Evolutionary conservation across 2,797 vertebrate genomes (phyloP), one percentile per base, ranked within the genome.

Genomic region (Glyptemys insculpta): DNA sequence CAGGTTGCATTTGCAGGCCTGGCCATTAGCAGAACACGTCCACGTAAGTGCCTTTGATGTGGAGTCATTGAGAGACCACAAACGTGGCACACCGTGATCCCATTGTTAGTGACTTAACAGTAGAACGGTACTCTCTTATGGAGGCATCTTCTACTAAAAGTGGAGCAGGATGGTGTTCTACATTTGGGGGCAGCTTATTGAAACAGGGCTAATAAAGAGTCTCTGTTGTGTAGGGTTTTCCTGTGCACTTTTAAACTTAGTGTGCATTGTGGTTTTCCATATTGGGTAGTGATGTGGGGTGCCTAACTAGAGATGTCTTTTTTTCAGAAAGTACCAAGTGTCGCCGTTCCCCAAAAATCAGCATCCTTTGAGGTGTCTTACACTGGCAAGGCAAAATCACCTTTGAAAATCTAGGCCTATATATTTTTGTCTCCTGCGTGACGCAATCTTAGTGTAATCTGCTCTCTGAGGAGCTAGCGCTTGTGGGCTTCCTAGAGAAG

Each of bases 361-460:
- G 25, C 41, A 7, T 89, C 34, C 10, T 50, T 88, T 18, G 8
- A 9, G 44, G 18, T 27, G 8, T 29, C 78, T 93, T 85, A 9
- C 18, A 2, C 9, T 29, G 65, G 52, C 47, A n/a, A 25, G 5
- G 2, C 0, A 0, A 1, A n/a, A 47, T 79, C 8, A 1, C 1
- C 68, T 41, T 68, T 72, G 68, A 41, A 41, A 72, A 41, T 37
- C 65, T 37, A 23, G 19, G n/a, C 37, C 37, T 41, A 23, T 41
- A 6, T 41, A 6, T 12, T 72, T 72, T 72, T 12, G 0, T 16
- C 0, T 0, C 8, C 8, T 44, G 88, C 0, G 1, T 53, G 59
- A 52, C 2, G 11, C 92, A 91, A 91, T 83, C 79, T n/a, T 56
- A 57, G 83, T 0, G 0, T 93, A 82, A 94, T 86, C 84, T 86